These are phyloP conservation scores for Portevinia maculata DNA, from an alignment of 2,888 invertebrate genomes.

Conservation along the genomic window DNA sequence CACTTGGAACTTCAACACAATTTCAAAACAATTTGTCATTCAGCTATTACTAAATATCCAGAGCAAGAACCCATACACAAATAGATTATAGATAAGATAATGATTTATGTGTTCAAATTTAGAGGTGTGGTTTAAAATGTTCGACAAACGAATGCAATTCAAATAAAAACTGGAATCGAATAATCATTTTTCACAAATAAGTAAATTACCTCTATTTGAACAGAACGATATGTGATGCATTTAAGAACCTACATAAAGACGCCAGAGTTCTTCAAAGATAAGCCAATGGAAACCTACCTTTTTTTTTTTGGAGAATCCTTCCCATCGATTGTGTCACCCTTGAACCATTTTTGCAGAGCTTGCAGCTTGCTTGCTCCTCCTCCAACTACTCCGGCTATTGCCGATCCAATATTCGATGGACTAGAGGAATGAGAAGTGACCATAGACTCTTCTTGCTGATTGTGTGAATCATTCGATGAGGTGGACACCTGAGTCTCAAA, in stretches of 20 bases:
- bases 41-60: not conserved
- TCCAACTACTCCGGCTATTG: constrained; percentile 82
- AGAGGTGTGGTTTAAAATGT: not conserved
- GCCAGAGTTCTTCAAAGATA: not conserved
- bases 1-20: constrained; percentile 1
- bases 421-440: constrained; percentile 74
- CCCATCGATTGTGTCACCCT: constrained; percentile 81
- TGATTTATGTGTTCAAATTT: not conserved
- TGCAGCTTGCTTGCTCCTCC: constrained; percentile 82
- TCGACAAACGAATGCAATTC: constrained; percentile 2
- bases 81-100: constrained; percentile 30
- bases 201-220: constrained; percentile 24
- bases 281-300: constrained; percentile 41
- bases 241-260: not conserved
- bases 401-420: constrained; percentile 80
- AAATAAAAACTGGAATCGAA: constrained; percentile 8
- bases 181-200: constrained; percentile 9
- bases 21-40: constrained; percentile 14
- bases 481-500: constrained; percentile 75
- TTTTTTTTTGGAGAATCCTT: constrained; percentile 73
- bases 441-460: constrained; percentile 64
- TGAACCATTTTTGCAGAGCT: constrained; percentile 83
- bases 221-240: not conserved
- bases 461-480: constrained; percentile 72
- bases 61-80: not conserved